phyloP scores from a whole-genome alignment of 2,113 vertebrate species.

The Serilophus lunatus region DNA sequence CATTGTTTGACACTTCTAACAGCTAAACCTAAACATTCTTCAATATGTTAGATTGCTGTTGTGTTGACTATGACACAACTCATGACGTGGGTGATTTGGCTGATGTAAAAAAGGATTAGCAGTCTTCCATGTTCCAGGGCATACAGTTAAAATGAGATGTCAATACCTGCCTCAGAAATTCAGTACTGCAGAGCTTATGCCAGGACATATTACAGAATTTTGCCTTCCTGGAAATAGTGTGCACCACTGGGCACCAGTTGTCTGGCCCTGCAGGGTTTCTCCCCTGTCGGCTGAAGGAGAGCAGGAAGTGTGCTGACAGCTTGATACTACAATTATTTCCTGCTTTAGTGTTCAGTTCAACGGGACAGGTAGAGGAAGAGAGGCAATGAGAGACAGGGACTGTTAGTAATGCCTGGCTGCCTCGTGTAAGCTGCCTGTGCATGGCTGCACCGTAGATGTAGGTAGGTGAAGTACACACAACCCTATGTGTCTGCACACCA shows the following conservation, averaged over 20 bases:
- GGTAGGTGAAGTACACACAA: background rate
- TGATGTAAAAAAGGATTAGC: background rate
- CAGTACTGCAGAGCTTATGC: background rate
- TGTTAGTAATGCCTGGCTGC: background rate
- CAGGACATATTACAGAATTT: background rate
- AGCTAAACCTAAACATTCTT: background rate
- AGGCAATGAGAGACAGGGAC: background rate
- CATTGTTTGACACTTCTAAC: background rate
- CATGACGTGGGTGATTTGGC: background rate
- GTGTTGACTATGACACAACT: background rate
- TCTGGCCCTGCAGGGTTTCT: background rate
- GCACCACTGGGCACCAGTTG: background rate
- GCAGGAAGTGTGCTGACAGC: background rate
- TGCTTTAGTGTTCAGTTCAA: background rate
- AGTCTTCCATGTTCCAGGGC: background rate
- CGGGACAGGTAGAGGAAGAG: background rate
- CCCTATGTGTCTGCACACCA: accelerated
- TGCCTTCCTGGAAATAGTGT: background rate
- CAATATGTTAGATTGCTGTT: background rate
- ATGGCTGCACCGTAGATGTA: accelerated
- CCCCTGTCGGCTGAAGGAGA: background rate
- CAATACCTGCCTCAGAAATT: background rate
- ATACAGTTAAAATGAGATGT: background rate
- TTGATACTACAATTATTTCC: background rate
- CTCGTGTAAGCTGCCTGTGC: background rate